Base-by-base conservation (phyloP, 2,888 invertebrate genomes). In the Scrobipalpa costella region DNA sequence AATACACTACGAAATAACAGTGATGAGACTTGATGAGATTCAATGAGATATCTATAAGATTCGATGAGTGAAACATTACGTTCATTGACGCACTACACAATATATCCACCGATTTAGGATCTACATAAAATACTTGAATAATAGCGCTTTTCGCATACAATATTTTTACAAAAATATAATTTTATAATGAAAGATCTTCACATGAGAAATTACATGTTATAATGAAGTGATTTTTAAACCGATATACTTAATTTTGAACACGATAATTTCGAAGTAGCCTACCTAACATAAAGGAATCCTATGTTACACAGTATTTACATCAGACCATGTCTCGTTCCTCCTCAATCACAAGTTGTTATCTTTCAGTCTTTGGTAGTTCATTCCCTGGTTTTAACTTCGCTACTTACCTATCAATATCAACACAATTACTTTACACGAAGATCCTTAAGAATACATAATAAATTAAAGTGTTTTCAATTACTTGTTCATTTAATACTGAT, bases 101-200 rank as follows among this genome's bases (percentile, higher is more conserved):
- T 58, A 40, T 21, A 57, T 36, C 38, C 34, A 55, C 34, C 34
- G n/a, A 55, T 55, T 33, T 55, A n/a, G 55, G 55, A 55, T 27
- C 44, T 58, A 58, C 40, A n/a, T 58, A 58, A 58, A 58, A 58
- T 58, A 40, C 33, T 58, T 2, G 58, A 58, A 58, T 58, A 59
- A 60, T 38, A 60, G 47, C 13, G 44, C 13, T 44, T 57, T 60
- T 47, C 47, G 60, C 60, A 34, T 49, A 60, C 60, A 87, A 89
- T 86, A 86, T 81, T 80, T 86, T 83, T 90, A 90, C 88, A 90
- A 90, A 90, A 90, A 90, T 90, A 90, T 87, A 81, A 84, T 85
- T 84, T 85, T 78, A 77, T 75, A 76, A 73, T 78, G 74, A 76
- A 78, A 72, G 73, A 72, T 74, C 72, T 69, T 70, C 69, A 77